Percentiles rank a stretch among this genome's conserved stretches.
Evolutionary conservation across 1,140 invertebrate genomes (phyloP).

Genomic region (Aphaenogaster ashmeadi): DNA sequence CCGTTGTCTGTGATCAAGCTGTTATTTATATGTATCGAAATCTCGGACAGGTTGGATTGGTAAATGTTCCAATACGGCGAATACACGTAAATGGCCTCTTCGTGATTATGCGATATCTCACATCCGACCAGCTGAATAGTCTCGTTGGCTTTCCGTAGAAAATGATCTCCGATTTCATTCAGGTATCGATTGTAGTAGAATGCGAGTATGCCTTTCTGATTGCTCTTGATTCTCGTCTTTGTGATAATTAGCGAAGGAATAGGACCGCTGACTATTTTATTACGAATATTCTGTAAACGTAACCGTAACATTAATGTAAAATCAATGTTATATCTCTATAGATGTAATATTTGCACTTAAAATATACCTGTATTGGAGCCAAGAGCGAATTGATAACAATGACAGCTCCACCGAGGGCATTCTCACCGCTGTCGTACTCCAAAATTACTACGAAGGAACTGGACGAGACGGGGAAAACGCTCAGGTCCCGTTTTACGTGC

Average conservation of each 20-base stretch:
- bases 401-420: slow-evolving; percentile 93
- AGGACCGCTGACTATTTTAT: slow-evolving; percentile 91
- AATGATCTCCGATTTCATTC: slow-evolving; percentile 94
- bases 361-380: slow-evolving; percentile 87
- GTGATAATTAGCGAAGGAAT: slow-evolving; percentile 91
- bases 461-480: slow-evolving; percentile 95
- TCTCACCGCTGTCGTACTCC: slow-evolving; percentile 93
- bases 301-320: slow-evolving; percentile 44
- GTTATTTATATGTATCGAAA: slow-evolving; percentile 94
- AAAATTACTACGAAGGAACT: slow-evolving; percentile 94
- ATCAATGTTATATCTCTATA: neutral
- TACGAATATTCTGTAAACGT: slow-evolving; percentile 90
- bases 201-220: slow-evolving; percentile 93
- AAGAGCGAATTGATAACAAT: slow-evolving; percentile 93
- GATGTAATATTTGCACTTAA: neutral
- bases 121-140: slow-evolving; percentile 93
- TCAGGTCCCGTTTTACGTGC: slow-evolving; percentile 93
- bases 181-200: slow-evolving; percentile 96
- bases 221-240: slow-evolving; percentile 93
- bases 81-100: slow-evolving; percentile 93
- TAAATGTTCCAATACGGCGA: slow-evolving; percentile 95
- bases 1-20: slow-evolving; percentile 95
- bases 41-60: slow-evolving; percentile 94
- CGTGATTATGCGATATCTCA: slow-evolving; percentile 93
- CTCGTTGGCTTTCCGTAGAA: slow-evolving; percentile 95